A percentile compares a stretch with the other conserved stretches of the same genome.
phyloP scores from a whole-genome alignment of 2,113 vertebrate genomes.

The Catharus fuscescens region DNA sequence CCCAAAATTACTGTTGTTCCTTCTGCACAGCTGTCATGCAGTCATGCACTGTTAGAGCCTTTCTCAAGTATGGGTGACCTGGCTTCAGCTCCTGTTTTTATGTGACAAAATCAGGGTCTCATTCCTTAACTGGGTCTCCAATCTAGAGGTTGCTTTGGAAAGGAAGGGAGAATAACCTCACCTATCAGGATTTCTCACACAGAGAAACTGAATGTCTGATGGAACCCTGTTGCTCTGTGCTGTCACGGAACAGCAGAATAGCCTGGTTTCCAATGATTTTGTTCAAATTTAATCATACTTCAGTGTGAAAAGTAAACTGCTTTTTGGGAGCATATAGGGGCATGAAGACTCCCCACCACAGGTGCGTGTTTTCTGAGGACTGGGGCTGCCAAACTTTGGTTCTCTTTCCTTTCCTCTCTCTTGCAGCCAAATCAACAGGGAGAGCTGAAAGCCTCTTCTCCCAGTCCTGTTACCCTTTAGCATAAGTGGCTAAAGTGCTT shows the following conservation, averaged over 20 bases:
- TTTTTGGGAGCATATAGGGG: not conserved
- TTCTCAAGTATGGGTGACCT: not conserved
- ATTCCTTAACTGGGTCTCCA: not conserved
- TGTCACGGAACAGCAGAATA: not conserved
- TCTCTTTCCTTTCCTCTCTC: not conserved
- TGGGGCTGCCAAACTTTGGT: not conserved
- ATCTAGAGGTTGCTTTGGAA: not conserved
- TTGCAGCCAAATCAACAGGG: not conserved
- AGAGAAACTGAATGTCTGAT: not conserved
- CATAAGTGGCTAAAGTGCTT: not conserved
- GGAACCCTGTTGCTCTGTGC: accelerated
- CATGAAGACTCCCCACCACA: accelerated
- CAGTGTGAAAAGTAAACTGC: not conserved
- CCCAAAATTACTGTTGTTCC: not conserved
- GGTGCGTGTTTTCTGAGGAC: not conserved
- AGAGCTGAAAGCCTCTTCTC: not conserved
- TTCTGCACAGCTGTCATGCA: not conserved
- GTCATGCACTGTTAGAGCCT: not conserved
- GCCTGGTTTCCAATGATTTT: not conserved
- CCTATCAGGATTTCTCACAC: not conserved
- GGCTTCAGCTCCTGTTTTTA: not conserved
- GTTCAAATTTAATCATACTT: not conserved
- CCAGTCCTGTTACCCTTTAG: not conserved
- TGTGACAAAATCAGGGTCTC: not conserved
- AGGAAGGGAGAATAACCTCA: not conserved